phyloP scores from a whole-genome alignment of 2,113 vertebrate species.

The Proteles cristata region DNA sequence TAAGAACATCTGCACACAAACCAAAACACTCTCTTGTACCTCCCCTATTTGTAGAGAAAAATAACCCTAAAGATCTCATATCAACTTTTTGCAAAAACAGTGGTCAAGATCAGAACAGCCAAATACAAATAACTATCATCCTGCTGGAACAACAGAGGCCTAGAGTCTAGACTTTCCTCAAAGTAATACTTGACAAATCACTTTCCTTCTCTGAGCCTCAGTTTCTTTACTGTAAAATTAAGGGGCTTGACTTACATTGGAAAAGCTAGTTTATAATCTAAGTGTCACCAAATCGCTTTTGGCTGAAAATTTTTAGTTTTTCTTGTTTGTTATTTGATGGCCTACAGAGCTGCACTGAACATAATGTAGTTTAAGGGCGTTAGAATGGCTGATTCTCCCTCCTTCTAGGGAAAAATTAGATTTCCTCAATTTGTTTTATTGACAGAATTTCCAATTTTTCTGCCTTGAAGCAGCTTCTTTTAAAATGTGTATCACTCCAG shows the following conservation, averaged over 20 bases:
- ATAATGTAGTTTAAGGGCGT: neutral
- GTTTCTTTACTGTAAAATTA: slow-evolving; percentile 5
- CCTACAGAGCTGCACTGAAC: neutral
- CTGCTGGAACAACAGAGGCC: neutral
- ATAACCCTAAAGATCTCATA: neutral
- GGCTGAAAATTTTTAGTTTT: neutral
- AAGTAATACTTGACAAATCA: neutral
- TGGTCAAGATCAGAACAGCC: neutral
- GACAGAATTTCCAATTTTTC: neutral
- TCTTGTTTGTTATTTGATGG: slow-evolving; percentile 27
- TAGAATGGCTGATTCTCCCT: neutral
- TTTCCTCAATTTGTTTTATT: neutral
- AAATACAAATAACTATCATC: neutral
- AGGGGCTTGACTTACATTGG: neutral
- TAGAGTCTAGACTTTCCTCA: neutral
- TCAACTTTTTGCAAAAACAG: neutral
- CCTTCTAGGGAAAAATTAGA: neutral
- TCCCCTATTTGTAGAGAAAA: neutral
- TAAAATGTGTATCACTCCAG: neutral
- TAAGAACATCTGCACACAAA: neutral
- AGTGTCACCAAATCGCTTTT: neutral
- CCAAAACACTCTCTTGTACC: neutral
- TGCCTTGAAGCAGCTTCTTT: neutral
- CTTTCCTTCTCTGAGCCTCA: neutral
- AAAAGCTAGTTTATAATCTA: neutral